These are phyloP conservation scores for Tribolium castaneum DNA, from an alignment of 1,140 invertebrate species.

Conservation along the genomic window DNA sequence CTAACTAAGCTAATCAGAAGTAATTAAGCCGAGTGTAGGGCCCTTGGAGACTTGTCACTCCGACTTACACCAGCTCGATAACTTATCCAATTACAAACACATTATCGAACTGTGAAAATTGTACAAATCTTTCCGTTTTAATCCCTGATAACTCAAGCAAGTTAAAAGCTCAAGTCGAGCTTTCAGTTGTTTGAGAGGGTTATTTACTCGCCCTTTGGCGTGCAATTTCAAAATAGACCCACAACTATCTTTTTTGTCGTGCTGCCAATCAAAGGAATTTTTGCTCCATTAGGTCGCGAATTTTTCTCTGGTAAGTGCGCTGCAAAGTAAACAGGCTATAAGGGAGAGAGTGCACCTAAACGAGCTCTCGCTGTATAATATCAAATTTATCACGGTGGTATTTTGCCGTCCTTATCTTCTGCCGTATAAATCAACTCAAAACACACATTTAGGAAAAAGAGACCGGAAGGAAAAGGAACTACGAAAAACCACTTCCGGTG, in stretches of 20 bases:
- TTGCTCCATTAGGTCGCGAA: neutral
- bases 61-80: neutral
- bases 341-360: conserved; percentile 2
- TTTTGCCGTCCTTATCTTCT: conserved; percentile 25
- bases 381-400: conserved; percentile 21
- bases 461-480: conserved; percentile 25
- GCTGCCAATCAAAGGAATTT: neutral
- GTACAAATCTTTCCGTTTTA: neutral
- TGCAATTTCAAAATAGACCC: neutral
- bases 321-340: neutral
- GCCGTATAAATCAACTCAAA: conserved; percentile 14
- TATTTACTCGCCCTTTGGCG: no score
- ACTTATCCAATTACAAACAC: conserved; percentile 24
- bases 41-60: conserved; percentile 22
- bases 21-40: conserved; percentile 24
- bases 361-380: conserved; percentile 22
- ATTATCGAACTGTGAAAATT: conserved; percentile 9
- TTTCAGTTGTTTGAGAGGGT: no score
- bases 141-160: neutral
- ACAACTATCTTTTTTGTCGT: neutral
- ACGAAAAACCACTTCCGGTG: conserved; percentile 23
- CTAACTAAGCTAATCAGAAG: conserved; percentile 33
- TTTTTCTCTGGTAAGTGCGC: neutral
- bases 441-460: conserved; percentile 33
- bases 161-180: no score